Percentiles rank a stretch among this genome's conserved stretches.
phyloP scores from a whole-genome alignment of 2,888 invertebrate species.

The Strigamia transsilvanica region DNA sequence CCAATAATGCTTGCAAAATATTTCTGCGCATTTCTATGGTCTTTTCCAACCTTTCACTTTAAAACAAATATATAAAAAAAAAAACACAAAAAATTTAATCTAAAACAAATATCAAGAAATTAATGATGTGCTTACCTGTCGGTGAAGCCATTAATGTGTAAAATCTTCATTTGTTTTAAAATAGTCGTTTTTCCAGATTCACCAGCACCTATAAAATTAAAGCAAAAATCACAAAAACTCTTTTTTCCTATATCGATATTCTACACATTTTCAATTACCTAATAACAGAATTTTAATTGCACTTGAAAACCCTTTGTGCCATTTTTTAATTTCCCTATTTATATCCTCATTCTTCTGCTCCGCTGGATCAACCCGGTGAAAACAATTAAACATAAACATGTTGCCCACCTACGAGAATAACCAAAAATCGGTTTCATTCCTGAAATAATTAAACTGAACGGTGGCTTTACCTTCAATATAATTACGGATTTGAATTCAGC shows the following conservation, averaged over 20 bases:
- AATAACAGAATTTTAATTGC: slow-evolving; percentile 61
- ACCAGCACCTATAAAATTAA: slow-evolving; percentile 69
- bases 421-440: too few relatives aligned
- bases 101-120: slow-evolving; percentile 58
- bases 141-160: slow-evolving; percentile 81
- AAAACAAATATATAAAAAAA: slow-evolving; percentile 43
- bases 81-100: slow-evolving; percentile 11
- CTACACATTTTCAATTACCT: slow-evolving; percentile 56
- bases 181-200: slow-evolving; percentile 87
- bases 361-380: not conserved
- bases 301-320: slow-evolving; percentile 61
- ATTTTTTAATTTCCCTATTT: slow-evolving; percentile 60
- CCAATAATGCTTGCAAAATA: slow-evolving; percentile 78
- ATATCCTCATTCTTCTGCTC: slow-evolving; percentile 58
- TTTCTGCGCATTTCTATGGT: slow-evolving; percentile 75
- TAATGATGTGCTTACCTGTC: slow-evolving; percentile 69
- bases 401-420: not conserved
- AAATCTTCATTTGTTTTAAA: slow-evolving; percentile 85
- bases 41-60: slow-evolving; percentile 75
- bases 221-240: not conserved
- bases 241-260: not conserved
- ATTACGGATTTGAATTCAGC: not conserved
- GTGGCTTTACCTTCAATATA: not conserved
- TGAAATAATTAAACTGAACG: too few relatives aligned
- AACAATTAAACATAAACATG: not conserved